Evolutionary conservation across 2,888 invertebrate genomes (phyloP).

Genomic region (Cantharis flavilabris): DNA sequence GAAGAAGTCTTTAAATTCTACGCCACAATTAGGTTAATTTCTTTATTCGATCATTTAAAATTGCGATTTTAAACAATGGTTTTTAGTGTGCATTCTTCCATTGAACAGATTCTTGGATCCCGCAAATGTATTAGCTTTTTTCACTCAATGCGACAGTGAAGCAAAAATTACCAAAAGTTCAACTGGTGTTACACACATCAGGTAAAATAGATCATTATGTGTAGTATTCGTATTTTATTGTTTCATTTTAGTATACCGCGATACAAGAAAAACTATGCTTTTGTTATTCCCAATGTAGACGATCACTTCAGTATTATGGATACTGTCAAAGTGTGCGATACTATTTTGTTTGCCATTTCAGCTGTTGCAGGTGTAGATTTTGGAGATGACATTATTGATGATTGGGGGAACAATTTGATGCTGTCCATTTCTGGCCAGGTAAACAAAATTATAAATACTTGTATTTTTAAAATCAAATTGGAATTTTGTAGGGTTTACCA

Average conservation of each 20-base stretch:
- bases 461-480: background rate
- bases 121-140: conserved; percentile 65
- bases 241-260: conserved; percentile 70
- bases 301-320: conserved; percentile 79
- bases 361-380: conserved; percentile 60
- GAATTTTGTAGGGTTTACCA: conserved; percentile 64
- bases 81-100: conserved; percentile 71
- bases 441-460: conserved; percentile 9
- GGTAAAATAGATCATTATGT: conserved; percentile 56
- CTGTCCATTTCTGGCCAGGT: conserved; percentile 79
- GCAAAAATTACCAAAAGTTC: conserved; percentile 66
- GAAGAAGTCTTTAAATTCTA: conserved; percentile 71
- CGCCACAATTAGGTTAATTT: conserved; percentile 66
- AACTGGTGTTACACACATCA: conserved; percentile 75
- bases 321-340: conserved; percentile 85
- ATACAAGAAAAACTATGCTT: conserved; percentile 87
- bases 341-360: conserved; percentile 78
- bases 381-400: conserved; percentile 71
- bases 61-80: background rate
- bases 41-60: background rate
- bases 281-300: conserved; percentile 73
- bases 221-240: background rate
- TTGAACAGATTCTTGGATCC: conserved; percentile 71
- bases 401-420: conserved; percentile 79
- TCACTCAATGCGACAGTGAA: conserved; percentile 76